Base-by-base conservation (phyloP, 2,113 vertebrate species). In the Salvelinus namaycush region DNA sequence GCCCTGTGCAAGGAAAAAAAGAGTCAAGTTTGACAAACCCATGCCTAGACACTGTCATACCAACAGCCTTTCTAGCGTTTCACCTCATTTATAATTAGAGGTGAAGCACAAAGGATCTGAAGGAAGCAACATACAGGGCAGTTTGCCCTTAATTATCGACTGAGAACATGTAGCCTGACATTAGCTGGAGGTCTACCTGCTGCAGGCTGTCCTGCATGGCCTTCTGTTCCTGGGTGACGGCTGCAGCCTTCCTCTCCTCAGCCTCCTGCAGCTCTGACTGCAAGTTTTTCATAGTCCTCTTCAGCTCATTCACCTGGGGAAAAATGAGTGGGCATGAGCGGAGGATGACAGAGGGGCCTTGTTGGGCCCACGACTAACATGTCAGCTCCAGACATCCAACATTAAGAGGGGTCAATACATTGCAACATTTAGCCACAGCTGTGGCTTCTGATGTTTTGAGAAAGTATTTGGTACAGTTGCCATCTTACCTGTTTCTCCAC, bases 201-300 rank as follows among this genome's bases (percentile, higher is more conserved):
- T 96, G 93, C 79, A 97, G 95, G 84, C 96, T 97, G 74, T 99
- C 97, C 62, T 96, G 95, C 39, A 91, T 93, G 84, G 97, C 97
- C 84, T 96, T 95, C 22, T 99, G 97, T 62, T 99, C 96, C 57
- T 95, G 94, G 68, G 82, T 93, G 8, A 95, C 85, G 70, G 97
- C 96, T 60, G 93, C 84, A 54, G 94, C 78, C 54, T 96, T 93
- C 87, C 95, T 96, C 90, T 98, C 97, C 80, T 97, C 93, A 20
- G 97, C 95, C 81, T 97, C 96, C 79, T 98, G 96, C 65, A 97
- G 95, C 88, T 98, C 95, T 2, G 89, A 84, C 80, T 98, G 97
- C 81, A 98, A 93, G 22, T 88, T 84, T 72, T 88, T 93, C 77
- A 98, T 85, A 39, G 84, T 95, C 82, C 95, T 95, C 87, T 95